A percentile compares a stretch with the other conserved stretches of the same genome.
These are phyloP conservation scores for Temnothorax rugatulus DNA, from an alignment of 2,888 invertebrate genomes.

Conservation along the genomic window DNA sequence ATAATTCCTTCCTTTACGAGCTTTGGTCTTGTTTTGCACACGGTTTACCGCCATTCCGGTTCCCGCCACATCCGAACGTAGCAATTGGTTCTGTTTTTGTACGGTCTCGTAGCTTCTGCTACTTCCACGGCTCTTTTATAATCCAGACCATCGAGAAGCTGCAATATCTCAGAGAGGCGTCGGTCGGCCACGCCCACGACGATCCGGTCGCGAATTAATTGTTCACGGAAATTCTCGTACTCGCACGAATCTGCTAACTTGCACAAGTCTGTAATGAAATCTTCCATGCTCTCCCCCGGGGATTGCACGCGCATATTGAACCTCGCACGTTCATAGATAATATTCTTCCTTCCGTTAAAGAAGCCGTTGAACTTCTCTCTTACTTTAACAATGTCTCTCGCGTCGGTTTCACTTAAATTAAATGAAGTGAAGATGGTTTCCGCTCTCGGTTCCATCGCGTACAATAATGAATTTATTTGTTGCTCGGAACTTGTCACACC, in stretches of 20 bases:
- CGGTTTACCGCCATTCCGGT: neutral
- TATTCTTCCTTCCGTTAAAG: neutral
- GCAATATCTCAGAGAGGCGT: neutral
- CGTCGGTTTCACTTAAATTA: neutral
- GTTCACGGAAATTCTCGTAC: neutral
- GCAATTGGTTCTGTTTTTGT: neutral
- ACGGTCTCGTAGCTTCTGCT: neutral
- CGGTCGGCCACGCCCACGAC: neutral
- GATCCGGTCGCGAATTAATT: neutral
- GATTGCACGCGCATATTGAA: neutral
- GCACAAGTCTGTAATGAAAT: neutral
- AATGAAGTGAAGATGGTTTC: neutral
- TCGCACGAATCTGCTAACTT: neutral
- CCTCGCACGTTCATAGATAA: neutral
- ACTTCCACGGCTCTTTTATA: neutral
- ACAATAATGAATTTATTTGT: neutral
- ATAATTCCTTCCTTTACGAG: neutral
- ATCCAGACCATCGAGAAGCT: neutral
- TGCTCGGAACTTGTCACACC: neutral
- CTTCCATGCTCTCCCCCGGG: neutral
- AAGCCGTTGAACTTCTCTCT: neutral
- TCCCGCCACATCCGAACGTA: neutral
- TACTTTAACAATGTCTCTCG: neutral
- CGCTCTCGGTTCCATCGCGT: neutral
- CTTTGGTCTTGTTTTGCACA: neutral